Percentiles rank a stretch among this genome's conserved stretches.
These are phyloP conservation scores for Cyanoderma ruficeps DNA, from an alignment of 2,113 vertebrate species.

Conservation along the genomic window DNA sequence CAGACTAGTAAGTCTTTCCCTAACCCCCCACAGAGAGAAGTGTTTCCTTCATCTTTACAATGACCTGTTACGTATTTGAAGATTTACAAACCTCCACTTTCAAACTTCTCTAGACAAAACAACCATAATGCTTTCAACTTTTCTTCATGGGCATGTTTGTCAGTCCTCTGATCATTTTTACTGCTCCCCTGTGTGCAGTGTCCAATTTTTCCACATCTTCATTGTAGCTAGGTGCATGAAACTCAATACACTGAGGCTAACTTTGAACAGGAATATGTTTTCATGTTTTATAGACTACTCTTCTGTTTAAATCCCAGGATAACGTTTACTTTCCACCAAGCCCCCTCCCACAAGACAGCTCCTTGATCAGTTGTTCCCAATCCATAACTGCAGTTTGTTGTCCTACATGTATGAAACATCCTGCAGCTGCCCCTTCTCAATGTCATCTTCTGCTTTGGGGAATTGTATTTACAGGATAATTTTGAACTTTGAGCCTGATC, in stretches of 20 bases:
- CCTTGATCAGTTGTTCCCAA: background rate
- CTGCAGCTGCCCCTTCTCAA: background rate
- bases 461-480: background rate
- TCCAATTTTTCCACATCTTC: background rate
- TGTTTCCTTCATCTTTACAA: background rate
- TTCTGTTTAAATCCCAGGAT: background rate
- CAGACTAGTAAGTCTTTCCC: background rate
- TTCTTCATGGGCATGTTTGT: background rate
- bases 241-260: background rate
- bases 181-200: background rate
- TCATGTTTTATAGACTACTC: background rate
- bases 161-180: background rate
- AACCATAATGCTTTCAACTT: background rate
- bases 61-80: background rate
- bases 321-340: background rate
- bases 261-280: background rate
- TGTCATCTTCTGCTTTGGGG: background rate
- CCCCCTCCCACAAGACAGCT: background rate
- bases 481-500: background rate
- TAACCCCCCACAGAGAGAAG: background rate
- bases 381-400: background rate
- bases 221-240: background rate
- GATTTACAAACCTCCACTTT: background rate
- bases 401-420: background rate
- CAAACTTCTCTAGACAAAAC: background rate